phyloP scores from a whole-genome alignment of 2,113 vertebrate species.

The Mirounga angustirostris region DNA sequence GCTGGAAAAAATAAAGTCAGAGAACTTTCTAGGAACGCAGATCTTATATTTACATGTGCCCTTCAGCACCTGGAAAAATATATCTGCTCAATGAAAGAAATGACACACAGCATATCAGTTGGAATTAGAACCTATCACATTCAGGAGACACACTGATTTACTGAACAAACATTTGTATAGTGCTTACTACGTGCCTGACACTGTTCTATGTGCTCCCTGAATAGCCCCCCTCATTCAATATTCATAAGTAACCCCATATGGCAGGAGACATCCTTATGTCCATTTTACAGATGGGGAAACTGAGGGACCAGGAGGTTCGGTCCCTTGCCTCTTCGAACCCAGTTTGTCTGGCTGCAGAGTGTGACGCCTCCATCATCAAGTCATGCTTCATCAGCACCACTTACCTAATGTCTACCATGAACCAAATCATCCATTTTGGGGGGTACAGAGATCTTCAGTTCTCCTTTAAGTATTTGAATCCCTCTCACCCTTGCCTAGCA shows the following conservation, averaged over 20 bases:
- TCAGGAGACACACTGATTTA: not conserved
- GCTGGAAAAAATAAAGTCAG: not conserved
- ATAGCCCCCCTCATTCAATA: not conserved
- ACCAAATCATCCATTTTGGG: not conserved
- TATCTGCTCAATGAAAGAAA: constrained; percentile 1
- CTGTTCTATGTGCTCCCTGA: not conserved
- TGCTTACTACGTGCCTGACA: not conserved
- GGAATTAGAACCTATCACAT: not conserved
- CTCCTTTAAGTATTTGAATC: not conserved
- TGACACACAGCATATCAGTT: not conserved
- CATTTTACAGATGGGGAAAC: constrained; percentile 22
- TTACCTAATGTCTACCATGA: not conserved
- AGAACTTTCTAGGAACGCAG: constrained; percentile 35
- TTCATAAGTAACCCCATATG: not conserved
- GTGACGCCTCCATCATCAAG: not conserved
- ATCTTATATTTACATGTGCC: constrained; percentile 3
- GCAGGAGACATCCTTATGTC: not conserved
- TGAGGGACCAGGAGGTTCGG: not conserved
- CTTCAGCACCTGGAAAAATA: constrained; percentile 9
- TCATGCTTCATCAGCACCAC: not conserved
- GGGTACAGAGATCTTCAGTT: not conserved
- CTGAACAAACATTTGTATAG: not conserved
- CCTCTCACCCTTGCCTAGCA: not conserved
- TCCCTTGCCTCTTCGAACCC: not conserved
- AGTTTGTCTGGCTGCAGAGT: not conserved